Evolutionary conservation across 2,797 vertebrate species (phyloP).

Genomic region (Gymnopithys bicolor): DNA sequence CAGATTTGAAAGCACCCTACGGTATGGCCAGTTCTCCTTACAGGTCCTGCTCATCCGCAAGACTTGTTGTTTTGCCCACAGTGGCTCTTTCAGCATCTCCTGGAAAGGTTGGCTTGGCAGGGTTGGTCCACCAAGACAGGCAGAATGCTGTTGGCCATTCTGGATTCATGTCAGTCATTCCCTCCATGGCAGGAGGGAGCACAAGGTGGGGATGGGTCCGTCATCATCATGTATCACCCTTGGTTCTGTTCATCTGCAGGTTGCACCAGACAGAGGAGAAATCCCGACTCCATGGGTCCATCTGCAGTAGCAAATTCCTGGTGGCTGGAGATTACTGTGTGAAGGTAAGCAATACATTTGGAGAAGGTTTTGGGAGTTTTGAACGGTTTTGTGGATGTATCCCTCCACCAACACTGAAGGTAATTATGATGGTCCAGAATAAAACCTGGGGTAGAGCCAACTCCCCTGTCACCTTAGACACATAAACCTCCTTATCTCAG

Average conservation of each 20-base stretch:
- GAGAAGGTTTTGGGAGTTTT: not conserved
- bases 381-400: not conserved
- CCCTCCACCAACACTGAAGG: not conserved
- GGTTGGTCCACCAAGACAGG: not conserved
- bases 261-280: conserved; percentile 84
- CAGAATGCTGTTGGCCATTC: not conserved
- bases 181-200: not conserved
- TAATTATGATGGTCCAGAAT: not conserved
- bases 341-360: conserved; percentile 79
- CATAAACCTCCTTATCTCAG: not conserved
- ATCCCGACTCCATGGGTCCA: conserved; percentile 82
- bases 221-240: not conserved
- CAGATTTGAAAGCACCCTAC: not conserved
- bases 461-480: not conserved
- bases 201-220: fast-evolving
- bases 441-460: not conserved
- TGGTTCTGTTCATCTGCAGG: conserved; percentile 63
- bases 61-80: not conserved
- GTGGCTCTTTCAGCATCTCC: not conserved
- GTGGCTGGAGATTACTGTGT: conserved; percentile 83
- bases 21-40: not conserved
- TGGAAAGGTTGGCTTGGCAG: not conserved
- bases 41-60: fast-evolving
- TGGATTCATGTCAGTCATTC: not conserved
- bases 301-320: conserved; percentile 87